phyloP scores from a whole-genome alignment of 2,888 invertebrate genomes.

The Athalia circularis region DNA sequence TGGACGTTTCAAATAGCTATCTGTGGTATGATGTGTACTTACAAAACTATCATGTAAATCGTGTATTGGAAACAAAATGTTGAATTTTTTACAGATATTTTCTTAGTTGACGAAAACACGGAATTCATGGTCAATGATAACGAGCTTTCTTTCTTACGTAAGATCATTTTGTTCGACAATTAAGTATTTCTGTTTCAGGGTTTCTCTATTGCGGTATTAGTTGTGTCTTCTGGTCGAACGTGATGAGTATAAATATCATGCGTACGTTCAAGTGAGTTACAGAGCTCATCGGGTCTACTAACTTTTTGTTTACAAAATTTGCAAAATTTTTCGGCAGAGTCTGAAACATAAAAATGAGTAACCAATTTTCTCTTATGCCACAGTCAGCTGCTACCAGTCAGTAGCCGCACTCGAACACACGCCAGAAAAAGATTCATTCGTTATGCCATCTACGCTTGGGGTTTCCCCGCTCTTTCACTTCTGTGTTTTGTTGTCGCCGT shows the following conservation, averaged over 20 bases:
- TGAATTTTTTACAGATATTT: too few relatives aligned
- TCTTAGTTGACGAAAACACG: too few relatives aligned
- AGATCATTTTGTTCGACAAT: neutral
- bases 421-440: neutral
- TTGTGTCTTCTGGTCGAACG: constrained; percentile 20
- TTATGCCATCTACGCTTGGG: constrained; percentile 1
- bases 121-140: neutral
- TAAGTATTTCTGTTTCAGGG: neutral
- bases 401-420: neutral
- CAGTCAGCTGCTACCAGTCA: neutral
- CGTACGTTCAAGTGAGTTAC: constrained; percentile 1
- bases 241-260: constrained; percentile 24
- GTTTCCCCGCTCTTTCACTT: neutral
- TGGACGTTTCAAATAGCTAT: neutral
- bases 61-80: too few relatives aligned
- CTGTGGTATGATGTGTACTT: neutral
- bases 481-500: too few relatives aligned
- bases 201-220: neutral
- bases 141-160: neutral
- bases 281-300: neutral
- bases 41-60: too few relatives aligned
- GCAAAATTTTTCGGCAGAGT: neutral
- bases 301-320: neutral
- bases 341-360: neutral
- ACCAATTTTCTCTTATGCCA: neutral